Evolutionary conservation across 2,797 vertebrate species (phyloP), one percentile per base, ranked within the genome.

Genomic region (Megaceryle alcyon): DNA sequence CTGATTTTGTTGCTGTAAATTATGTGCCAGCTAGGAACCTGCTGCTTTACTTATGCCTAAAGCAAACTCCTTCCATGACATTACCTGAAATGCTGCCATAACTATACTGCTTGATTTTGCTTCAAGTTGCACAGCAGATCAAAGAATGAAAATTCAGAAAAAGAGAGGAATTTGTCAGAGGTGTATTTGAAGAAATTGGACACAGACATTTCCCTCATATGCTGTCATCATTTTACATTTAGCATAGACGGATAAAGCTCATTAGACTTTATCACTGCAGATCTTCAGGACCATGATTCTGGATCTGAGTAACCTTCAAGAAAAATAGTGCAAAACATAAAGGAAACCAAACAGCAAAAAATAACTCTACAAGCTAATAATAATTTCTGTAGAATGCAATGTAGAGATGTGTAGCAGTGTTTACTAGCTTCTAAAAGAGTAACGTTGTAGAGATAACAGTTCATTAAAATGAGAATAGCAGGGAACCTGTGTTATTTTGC

Each of bases 381-480:
- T 92, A 85, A 82, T 93, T 92, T 86, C 46, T 93, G 23, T 65
- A 31, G 56, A 80, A 61, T 77, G 29, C 53, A 83, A 43, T 12
- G 9, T 22, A 88, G 37, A 77, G 31, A 57, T 51, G 44, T 17
- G 23, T 63, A 93, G n/a, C 68, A 85, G 37, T 82, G 64, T 94
- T 96, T 93, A 81, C 41, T 68, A 84, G 71, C 57, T 85, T 57
- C 63, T 63, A 4, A 66, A 94, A 44, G 73, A 86, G 59, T 64
- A 88, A 73, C 56, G 89, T 71, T 71, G 39, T 80, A 92, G 60
- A 88, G 53, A 93, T 92, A 92, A 68, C 63, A 26, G 65, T 88
- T 94, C 92, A 90, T 96, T 96, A 90, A 94, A 97, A 96, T 95
- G 48, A 96, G 93, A 96, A 95, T 86, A 97, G 53, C 57, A 77